Percentiles rank a stretch among this genome's conserved stretches.
Evolutionary conservation across 2,113 vertebrate species (phyloP).

Genomic region (Apodemus sylvaticus): DNA sequence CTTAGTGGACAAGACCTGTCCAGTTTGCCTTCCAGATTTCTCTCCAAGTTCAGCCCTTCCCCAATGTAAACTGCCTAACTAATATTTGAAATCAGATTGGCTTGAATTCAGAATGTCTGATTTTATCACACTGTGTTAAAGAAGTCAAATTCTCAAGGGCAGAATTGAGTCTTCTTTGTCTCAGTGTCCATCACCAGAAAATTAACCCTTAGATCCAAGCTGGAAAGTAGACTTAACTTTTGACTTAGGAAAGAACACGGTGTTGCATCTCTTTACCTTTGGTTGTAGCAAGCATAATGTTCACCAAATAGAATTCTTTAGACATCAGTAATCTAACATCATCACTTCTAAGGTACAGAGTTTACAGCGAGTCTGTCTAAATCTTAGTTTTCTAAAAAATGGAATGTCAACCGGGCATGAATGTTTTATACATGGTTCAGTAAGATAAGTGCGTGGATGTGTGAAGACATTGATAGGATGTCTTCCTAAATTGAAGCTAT

Average conservation of each 20-base stretch:
- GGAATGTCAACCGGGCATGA: background rate
- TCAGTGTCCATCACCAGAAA: background rate
- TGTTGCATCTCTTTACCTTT: background rate
- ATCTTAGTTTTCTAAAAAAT: background rate
- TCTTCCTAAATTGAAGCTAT: background rate
- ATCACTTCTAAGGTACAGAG: background rate
- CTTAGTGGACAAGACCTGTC: background rate
- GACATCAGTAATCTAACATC: background rate
- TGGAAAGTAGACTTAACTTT: background rate
- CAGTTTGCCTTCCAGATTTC: background rate
- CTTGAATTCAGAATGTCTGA: conserved; percentile 25
- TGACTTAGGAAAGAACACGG: background rate
- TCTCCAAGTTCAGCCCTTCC: background rate
- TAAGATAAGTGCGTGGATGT: background rate
- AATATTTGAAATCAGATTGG: conserved; percentile 58
- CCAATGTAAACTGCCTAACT: background rate
- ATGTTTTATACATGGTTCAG: background rate
- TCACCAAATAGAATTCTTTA: background rate
- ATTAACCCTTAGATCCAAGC: background rate
- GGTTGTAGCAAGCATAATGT: background rate
- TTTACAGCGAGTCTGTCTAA: background rate
- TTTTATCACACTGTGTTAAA: conserved; percentile 41
- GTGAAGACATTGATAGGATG: background rate
- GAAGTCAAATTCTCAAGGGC: conserved; percentile 20
- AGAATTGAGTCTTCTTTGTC: background rate